A percentile compares a stretch with the other conserved stretches of the same genome.
Evolutionary conservation across 2,888 invertebrate species (phyloP).

Genomic region (Hirtodrosophila cameraria): DNA sequence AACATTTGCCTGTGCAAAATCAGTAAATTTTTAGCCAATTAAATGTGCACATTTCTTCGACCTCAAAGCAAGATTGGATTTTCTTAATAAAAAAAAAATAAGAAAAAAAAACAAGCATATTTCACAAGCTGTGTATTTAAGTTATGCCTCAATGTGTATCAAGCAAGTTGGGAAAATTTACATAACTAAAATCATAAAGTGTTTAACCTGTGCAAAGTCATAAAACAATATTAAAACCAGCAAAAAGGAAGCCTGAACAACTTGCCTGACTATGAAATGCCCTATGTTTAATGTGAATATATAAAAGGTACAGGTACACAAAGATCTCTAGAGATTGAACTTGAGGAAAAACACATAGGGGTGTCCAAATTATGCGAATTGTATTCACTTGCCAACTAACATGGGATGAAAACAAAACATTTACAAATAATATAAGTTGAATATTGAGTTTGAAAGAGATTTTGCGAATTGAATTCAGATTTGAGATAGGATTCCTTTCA

Average conservation of each 20-base stretch:
- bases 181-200: conserved; percentile 55
- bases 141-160: conserved; percentile 9
- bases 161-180: conserved; percentile 42
- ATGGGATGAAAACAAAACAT: no score
- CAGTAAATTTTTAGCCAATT: conserved; percentile 39
- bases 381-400: no score
- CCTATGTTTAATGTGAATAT: background rate
- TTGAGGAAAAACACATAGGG: no score
- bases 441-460: no score
- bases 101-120: background rate
- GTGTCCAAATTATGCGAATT: no score
- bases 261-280: background rate
- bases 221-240: conserved; percentile 52
- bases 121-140: conserved; percentile 25
- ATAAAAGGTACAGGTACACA: no score
- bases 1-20: conserved; percentile 30
- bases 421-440: no score
- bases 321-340: no score
- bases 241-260: background rate
- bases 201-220: conserved; percentile 42
- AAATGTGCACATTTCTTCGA: conserved; percentile 25
- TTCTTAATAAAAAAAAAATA: background rate
- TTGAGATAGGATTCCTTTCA: no score
- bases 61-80: background rate
- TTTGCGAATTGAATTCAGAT: no score